Evolutionary conservation across 2,797 vertebrate species (phyloP), one percentile per base, ranked within the genome.

Genomic region (Capromys pilorides): DNA sequence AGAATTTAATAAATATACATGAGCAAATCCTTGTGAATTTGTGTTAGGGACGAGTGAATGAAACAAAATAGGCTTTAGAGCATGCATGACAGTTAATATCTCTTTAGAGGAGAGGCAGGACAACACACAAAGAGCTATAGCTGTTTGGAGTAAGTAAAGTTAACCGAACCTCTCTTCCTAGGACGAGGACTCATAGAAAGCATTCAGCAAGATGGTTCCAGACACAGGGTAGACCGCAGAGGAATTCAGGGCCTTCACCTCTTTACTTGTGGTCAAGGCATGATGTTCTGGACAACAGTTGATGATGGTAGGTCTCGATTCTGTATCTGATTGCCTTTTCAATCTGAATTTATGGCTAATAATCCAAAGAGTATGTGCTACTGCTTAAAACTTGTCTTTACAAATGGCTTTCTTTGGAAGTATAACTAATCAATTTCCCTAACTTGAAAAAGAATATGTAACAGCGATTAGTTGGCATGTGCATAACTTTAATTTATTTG

Each of bases 201-300:
- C 1, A 6, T 98, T 1, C 94, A 97, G 4, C 82, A 97, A 95
- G 98, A 98, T 0, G 99, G 99, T 79, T 98, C 98, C 12, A 97
- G 54, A 19, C 99, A 99, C 95, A 98, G 73, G 66, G 97, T 99
- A 83, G 98, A 98, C 85, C 98, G 98, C 85, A 97, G 98, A 0
- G 98, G 98, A 0, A 95, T 99, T 6, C 98, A 97, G 0, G 96
- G 98, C 24, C 97, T 99, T 39, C 85, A 92, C 0, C 98, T 99
- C 69, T 99, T 99, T 21, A 91, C 99, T 0, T 24, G 85, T 1
- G 98, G 98, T 39, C 98, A 99, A 62, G 98, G 98, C 87, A 96
- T 98, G 88, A 97, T 99, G 86, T 97, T 99, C 94, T 99, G 99
- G 99, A 97, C 98, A 95, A 99, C 98, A 0, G 9, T 92, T 1